Base-by-base conservation (phyloP, 1,140 invertebrate genomes). In the Paraescarpia echinospica region DNA sequence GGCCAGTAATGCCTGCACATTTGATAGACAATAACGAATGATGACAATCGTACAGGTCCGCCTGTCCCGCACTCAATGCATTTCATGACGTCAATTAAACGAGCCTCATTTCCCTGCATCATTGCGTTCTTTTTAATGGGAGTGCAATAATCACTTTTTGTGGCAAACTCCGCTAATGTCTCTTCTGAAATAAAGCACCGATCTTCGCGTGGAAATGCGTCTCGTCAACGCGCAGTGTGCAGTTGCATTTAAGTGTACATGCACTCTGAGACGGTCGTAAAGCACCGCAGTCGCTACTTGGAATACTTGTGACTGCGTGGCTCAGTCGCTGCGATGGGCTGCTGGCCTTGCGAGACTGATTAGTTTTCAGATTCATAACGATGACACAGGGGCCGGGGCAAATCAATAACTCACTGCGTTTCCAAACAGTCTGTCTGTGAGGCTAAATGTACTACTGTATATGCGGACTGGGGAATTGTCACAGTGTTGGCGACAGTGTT, bases 341-440 rank as follows among this genome's bases (percentile, higher is more conserved):
- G 22, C 18, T 77, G 2, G 27, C 59, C 59, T 31, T 77, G 18
- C 59, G 59, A 77, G 59, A 77, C 59, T 77, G 59, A 77, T 77
- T 77, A 77, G 59, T 77, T 77, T 77, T 77, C 59, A 77, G 59
- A 77, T 77, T 77, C 59, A 77, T 77, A 77, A 77, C 27, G 59
- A 77, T 18, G 14, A 77, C 2, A 77, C 59, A 77, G 59, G 22
- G 27, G 14, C 0, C 8, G 59, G 27, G 59, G 27, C 59, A 77
- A 77, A 77, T 77, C 59, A 77, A 77, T 77, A 77, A 77, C 59
- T 22, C 59, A 41, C 41, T 4, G 59, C 59, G 8, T 51, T 18
- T 27, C 12, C 59, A 18, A 77, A 31, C 27, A 18, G 8, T 77
- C 59, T 31, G 14, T 4, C 59, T 77, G 59, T 31, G 41, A 77